These are phyloP conservation scores for Ectemnius lituratus DNA, from an alignment of 2,888 invertebrate genomes.

Conservation along the genomic window DNA sequence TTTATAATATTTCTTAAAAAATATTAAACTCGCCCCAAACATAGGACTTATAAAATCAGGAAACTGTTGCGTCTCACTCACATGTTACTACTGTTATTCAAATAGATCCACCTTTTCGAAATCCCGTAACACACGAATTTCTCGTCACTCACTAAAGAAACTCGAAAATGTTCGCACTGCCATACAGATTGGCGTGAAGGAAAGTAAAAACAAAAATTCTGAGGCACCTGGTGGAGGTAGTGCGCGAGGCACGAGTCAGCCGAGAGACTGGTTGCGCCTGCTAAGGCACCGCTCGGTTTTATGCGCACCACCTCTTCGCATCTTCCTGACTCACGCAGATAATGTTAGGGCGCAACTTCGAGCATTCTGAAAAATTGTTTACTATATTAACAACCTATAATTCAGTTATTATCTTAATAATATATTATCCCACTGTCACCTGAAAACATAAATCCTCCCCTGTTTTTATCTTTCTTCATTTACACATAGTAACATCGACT, in stretches of 20 bases:
- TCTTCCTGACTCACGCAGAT: slow-evolving; percentile 59
- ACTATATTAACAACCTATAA: too few relatives aligned
- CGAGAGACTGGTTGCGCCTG: slow-evolving; percentile 65
- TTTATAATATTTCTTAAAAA: too few relatives aligned
- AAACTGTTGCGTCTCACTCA: background rate
- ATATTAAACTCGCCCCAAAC: too few relatives aligned
- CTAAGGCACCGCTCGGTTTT: slow-evolving; percentile 69
- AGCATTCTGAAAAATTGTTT: slow-evolving; percentile 16
- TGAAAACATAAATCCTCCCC: too few relatives aligned
- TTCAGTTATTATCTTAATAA: too few relatives aligned
- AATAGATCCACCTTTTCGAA: slow-evolving; percentile 12
- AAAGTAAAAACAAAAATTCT: slow-evolving; percentile 30
- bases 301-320: slow-evolving; percentile 62
- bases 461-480: too few relatives aligned
- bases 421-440: too few relatives aligned
- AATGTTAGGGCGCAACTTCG: slow-evolving; percentile 54
- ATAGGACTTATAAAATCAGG: too few relatives aligned
- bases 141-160: background rate
- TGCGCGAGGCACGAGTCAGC: slow-evolving; percentile 44
- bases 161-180: background rate
- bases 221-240: slow-evolving; percentile 35
- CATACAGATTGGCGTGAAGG: slow-evolving; percentile 1
- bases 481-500: too few relatives aligned
- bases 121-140: background rate
- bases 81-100: slow-evolving; percentile 21